Evolutionary conservation across 2,113 vertebrate species (phyloP).

Genomic region (Heterotis niloticus): DNA sequence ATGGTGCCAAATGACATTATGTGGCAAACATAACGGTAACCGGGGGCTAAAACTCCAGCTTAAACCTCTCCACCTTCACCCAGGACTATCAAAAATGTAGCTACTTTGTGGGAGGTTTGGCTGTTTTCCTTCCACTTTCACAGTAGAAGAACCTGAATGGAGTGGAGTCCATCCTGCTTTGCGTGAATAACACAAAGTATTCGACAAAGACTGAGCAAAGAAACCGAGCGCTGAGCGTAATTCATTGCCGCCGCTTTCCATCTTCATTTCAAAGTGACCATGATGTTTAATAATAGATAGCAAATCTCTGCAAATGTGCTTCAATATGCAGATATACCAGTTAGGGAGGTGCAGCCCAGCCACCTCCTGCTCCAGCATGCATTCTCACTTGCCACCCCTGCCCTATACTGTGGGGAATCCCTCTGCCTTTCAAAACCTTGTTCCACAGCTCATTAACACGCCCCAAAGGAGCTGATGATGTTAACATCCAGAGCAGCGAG

Average conservation of each 20-base stretch:
- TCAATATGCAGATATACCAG: conserved; percentile 26
- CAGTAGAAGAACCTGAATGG: too few relatives aligned
- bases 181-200: too few relatives aligned
- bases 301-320: conserved; percentile 16
- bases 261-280: conserved; percentile 22
- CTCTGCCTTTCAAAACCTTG: neutral
- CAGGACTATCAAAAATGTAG: too few relatives aligned
- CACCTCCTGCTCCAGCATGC: conserved; percentile 5
- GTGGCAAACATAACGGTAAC: neutral
- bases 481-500: neutral
- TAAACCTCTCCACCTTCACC: too few relatives aligned
- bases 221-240: neutral
- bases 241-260: neutral
- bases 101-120: too few relatives aligned
- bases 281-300: conserved; percentile 33
- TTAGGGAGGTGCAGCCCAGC: conserved; percentile 18
- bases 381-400: conserved; percentile 24
- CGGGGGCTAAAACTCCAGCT: too few relatives aligned
- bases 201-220: neutral
- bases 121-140: too few relatives aligned
- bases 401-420: conserved; percentile 38
- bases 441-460: conserved; percentile 16
- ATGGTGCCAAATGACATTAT: neutral
- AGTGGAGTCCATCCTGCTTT: too few relatives aligned
- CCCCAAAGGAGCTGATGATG: neutral